Conservation (phyloP, 2,113 vertebrate genomes). For the Willisornis vidua region DNA sequence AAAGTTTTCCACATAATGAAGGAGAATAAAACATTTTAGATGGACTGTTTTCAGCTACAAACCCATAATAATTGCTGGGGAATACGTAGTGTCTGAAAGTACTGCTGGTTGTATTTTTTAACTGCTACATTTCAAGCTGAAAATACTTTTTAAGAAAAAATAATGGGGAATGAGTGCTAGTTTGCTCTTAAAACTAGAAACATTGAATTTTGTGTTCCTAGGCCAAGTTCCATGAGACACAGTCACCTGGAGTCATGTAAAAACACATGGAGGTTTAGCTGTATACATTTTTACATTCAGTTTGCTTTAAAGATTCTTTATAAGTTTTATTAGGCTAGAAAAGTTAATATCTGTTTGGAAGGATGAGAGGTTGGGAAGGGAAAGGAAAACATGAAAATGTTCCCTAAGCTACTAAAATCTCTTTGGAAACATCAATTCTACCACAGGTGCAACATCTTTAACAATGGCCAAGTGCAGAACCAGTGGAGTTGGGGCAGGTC, state of each 20-base stretch:
- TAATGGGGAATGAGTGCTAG: neutral
- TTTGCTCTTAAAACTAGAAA: neutral
- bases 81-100: neutral
- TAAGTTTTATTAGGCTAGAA: conserved; percentile 25
- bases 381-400: neutral
- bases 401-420: neutral
- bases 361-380: neutral
- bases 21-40: neutral
- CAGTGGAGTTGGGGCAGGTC: neutral
- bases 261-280: neutral
- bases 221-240: neutral
- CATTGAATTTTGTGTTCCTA: neutral
- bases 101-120: neutral
- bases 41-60: neutral
- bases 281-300: neutral
- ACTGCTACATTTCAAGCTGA: neutral
- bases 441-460: neutral
- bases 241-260: neutral
- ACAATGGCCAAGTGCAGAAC: neutral
- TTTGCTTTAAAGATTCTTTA: neutral
- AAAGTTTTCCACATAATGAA: neutral
- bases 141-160: neutral
- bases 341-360: conserved; percentile 63
- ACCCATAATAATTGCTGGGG: neutral
- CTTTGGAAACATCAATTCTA: neutral